Percentiles rank a stretch among this genome's conserved stretches.
phyloP scores from a whole-genome alignment of 1,140 invertebrate genomes.

The Leptinotarsa texana region DNA sequence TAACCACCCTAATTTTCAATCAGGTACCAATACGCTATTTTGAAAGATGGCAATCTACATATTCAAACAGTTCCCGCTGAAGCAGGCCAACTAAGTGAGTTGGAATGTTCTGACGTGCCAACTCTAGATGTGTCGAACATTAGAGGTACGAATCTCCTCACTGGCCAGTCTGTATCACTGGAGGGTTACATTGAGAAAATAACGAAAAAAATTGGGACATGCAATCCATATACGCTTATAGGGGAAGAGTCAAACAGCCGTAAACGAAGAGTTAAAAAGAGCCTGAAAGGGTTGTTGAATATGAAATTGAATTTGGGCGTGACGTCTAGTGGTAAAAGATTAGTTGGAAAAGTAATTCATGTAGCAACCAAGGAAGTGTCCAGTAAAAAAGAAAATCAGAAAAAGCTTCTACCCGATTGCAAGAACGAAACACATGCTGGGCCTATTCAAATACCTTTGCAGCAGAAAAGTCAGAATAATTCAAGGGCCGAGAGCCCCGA shows the following conservation, averaged over 20 bases:
- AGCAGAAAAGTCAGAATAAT: too few species aligned
- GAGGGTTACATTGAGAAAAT: constrained; percentile 40
- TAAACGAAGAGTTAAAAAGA: constrained; percentile 2
- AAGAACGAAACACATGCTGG: too few species aligned
- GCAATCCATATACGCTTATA: constrained; percentile 1
- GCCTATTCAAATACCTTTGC: too few species aligned
- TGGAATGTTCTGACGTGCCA: not conserved
- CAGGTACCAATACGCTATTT: constrained; percentile 35
- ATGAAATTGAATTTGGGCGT: constrained; percentile 41
- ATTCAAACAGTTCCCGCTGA: constrained; percentile 13
- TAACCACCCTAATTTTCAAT: not conserved
- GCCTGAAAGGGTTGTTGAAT: constrained; percentile 37
- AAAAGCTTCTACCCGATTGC: too few species aligned
- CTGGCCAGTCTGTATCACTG: constrained; percentile 40
- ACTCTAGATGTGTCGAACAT: constrained; percentile 30
- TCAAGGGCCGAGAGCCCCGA: too few species aligned
- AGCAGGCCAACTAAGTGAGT: not conserved
- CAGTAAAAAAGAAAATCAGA: not conserved
- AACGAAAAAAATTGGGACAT: constrained; percentile 17
- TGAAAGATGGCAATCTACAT: constrained; percentile 37
- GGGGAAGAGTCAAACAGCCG: constrained; percentile 22
- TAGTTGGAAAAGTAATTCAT: constrained; percentile 45
- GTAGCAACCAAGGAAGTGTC: constrained; percentile 21
- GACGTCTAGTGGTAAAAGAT: constrained; percentile 36
- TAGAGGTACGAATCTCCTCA: constrained; percentile 39